These are phyloP conservation scores for Sardinella longiceps DNA, from an alignment of 2,797 vertebrate species.

Conservation along the genomic window DNA sequence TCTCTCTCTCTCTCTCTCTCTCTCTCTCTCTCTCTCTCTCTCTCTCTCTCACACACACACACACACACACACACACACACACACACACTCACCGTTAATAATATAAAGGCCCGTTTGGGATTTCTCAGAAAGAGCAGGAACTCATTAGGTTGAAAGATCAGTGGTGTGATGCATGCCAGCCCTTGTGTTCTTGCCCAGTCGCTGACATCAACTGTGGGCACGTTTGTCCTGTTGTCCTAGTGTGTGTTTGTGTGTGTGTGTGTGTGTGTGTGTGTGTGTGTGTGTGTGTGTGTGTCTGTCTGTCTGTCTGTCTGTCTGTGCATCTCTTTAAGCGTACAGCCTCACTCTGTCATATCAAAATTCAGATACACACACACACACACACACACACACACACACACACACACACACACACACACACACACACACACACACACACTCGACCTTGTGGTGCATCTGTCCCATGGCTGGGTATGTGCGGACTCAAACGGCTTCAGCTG, in stretches of 20 bases:
- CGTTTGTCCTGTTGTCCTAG: slow-evolving; percentile 1
- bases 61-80: background rate
- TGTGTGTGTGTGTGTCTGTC: background rate
- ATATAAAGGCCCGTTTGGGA: background rate
- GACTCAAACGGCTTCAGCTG: slow-evolving; percentile 60
- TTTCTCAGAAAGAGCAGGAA: background rate
- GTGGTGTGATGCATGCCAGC: background rate
- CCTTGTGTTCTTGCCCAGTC: background rate
- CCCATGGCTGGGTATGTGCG: slow-evolving; percentile 46
- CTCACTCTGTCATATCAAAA: background rate
- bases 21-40: no score
- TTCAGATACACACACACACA: background rate
- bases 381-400: background rate
- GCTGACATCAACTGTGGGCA: background rate
- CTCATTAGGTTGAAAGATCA: background rate
- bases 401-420: slow-evolving; percentile 17
- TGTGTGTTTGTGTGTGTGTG: background rate
- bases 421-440: background rate
- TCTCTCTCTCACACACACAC: slow-evolving; percentile 25
- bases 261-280: background rate
- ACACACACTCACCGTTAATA: background rate
- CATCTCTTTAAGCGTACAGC: background rate
- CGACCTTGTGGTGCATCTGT: slow-evolving; percentile 35
- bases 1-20: no score
- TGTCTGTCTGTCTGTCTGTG: background rate